Evolutionary conservation across 23 tunicate genomes (phyloP).

Genomic region (Styela clava): DNA sequence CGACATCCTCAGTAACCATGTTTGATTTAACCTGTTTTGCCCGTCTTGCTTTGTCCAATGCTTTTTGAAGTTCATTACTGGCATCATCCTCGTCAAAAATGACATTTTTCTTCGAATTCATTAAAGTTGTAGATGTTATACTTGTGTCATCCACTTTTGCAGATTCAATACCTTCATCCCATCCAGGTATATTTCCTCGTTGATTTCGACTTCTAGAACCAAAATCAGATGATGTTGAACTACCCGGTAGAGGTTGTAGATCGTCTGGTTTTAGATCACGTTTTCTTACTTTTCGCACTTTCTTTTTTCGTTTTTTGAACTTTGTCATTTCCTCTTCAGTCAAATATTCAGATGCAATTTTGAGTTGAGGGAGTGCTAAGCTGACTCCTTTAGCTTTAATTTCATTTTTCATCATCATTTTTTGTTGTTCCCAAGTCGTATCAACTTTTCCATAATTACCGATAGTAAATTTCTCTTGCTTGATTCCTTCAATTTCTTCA

Average conservation of each 20-base stretch:
- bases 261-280: constrained; percentile 69
- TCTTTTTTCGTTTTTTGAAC: constrained; percentile 65
- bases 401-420: constrained; percentile 85
- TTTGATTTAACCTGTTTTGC: constrained; percentile 56
- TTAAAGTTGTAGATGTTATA: constrained; percentile 25
- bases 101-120: constrained; percentile 28
- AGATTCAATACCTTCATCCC: constrained; percentile 45
- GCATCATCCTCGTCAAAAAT: constrained; percentile 82
- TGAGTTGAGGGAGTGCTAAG: constrained; percentile 54
- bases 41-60: constrained; percentile 72
- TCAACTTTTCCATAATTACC: constrained; percentile 71
- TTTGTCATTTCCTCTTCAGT: constrained; percentile 84
- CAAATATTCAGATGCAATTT: constrained; percentile 77
- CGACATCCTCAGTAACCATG: constrained; percentile 37
- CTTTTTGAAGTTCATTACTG: constrained; percentile 74
- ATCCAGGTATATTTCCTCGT: constrained; percentile 40
- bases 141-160: constrained; percentile 24
- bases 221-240: neutral
- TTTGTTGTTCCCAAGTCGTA: constrained; percentile 90
- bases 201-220: constrained; percentile 17
- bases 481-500: constrained; percentile 93
- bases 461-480: constrained; percentile 59
- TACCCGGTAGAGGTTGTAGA: constrained; percentile 72
- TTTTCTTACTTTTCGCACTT: constrained; percentile 41
- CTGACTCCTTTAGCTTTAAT: constrained; percentile 86